These are phyloP conservation scores for Microctenopoma stevenorrisi DNA, from an alignment of 2,797 vertebrate species.

Conservation along the genomic window DNA sequence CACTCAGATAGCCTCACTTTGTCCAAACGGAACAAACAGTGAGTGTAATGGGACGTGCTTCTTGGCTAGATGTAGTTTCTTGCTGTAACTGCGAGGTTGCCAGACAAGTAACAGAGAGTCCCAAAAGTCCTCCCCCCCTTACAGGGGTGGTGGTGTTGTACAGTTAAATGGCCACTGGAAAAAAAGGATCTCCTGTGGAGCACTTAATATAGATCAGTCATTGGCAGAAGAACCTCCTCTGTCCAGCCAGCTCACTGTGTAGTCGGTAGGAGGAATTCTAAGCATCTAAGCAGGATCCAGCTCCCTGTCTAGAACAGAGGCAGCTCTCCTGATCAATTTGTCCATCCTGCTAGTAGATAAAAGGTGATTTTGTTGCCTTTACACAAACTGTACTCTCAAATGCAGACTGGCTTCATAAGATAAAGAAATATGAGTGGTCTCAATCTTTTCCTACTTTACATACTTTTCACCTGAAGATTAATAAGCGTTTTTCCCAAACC, in stretches of 20 bases:
- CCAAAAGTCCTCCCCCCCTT: neutral
- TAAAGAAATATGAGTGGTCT: neutral
- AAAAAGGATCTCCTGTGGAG: too few species aligned
- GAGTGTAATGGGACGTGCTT: neutral
- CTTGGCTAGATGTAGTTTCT: neutral
- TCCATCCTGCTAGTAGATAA: too few species aligned
- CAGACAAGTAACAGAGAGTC: neutral
- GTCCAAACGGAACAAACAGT: slow-evolving; percentile 1
- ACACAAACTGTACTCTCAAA: too few species aligned
- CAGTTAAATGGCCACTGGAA: too few species aligned
- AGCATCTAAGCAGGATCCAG: too few species aligned
- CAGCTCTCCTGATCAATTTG: too few species aligned
- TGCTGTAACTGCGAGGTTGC: slow-evolving; percentile 4
- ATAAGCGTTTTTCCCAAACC: neutral
- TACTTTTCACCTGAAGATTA: neutral
- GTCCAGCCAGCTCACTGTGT: too few species aligned
- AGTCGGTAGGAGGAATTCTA: too few species aligned
- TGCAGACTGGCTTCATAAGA: neutral
- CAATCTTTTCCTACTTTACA: neutral
- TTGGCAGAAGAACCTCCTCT: too few species aligned
- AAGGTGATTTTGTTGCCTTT: neutral
- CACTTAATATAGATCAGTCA: too few species aligned
- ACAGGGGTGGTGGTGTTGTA: too few species aligned
- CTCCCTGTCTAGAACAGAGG: too few species aligned
- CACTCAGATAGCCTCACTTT: neutral